These are phyloP conservation scores for Cotesia congregata DNA, from an alignment of 2,888 invertebrate species.

Conservation along the genomic window DNA sequence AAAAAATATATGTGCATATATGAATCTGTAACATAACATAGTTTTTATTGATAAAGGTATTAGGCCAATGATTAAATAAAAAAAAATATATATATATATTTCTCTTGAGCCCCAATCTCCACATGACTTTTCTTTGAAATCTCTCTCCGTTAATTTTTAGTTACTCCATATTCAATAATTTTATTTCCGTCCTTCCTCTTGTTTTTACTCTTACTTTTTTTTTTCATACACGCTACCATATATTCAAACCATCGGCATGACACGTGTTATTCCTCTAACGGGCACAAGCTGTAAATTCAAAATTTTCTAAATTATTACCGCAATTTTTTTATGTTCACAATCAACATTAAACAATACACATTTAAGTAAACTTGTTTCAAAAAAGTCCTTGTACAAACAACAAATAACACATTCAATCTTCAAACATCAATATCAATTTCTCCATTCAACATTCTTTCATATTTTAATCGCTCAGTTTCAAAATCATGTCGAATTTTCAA, in stretches of 20 bases:
- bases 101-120: background rate
- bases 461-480: too few relatives aligned
- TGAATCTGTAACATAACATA: background rate
- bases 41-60: background rate
- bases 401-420: too few relatives aligned
- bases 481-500: too few relatives aligned
- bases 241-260: conserved; percentile 38
- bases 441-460: too few relatives aligned
- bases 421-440: too few relatives aligned
- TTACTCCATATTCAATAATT: conserved; percentile 4
- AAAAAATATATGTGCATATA: conserved; percentile 11
- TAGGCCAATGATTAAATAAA: background rate
- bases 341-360: background rate
- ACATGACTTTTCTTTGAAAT: background rate
- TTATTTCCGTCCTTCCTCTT: background rate
- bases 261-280: conserved; percentile 57
- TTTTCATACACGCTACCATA: conserved; percentile 38
- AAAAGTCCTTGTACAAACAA: too few relatives aligned
- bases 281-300: conserved; percentile 63
- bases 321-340: too few relatives aligned
- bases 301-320: background rate
- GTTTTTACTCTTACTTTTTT: conserved; percentile 13
- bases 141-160: background rate
- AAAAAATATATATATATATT: background rate
- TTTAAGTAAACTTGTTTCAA: background rate